These are phyloP conservation scores for Apeira syringaria DNA, from an alignment of 2,888 invertebrate species.

Conservation along the genomic window DNA sequence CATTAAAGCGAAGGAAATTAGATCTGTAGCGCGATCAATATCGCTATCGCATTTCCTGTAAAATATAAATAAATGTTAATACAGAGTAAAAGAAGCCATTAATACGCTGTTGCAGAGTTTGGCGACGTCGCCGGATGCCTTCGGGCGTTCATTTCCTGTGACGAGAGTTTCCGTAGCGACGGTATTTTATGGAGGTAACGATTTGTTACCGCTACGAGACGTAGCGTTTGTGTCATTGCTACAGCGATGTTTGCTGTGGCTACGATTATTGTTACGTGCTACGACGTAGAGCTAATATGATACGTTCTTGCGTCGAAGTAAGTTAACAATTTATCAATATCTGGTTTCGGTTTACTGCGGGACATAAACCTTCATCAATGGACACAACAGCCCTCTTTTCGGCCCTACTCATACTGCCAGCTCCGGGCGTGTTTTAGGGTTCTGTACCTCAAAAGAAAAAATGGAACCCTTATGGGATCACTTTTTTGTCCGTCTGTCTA, in stretches of 20 bases:
- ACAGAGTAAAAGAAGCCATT: slow-evolving; percentile 25
- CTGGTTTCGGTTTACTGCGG: no score
- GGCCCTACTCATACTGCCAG: no score
- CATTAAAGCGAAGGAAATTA: slow-evolving; percentile 23
- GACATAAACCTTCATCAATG: no score
- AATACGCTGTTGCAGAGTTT: slow-evolving; percentile 25
- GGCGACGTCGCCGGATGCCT: slow-evolving; percentile 31
- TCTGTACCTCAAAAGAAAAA: no score
- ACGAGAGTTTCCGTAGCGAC: slow-evolving; percentile 27
- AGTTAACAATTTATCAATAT: no score
- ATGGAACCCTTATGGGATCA: no score
- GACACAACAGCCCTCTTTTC: no score
- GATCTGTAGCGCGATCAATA: slow-evolving; percentile 22
- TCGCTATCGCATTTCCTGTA: slow-evolving; percentile 23
- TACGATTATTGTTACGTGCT: no score
- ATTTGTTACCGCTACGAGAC: slow-evolving; percentile 13
- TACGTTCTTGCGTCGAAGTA: no score
- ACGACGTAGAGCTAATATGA: no score
- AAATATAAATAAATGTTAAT: slow-evolving; percentile 26
- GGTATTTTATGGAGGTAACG: slow-evolving; percentile 15
- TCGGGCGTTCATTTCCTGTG: slow-evolving; percentile 39
- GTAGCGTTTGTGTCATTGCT: neutral
- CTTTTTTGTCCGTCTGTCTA: no score
- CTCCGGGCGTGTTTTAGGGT: no score
- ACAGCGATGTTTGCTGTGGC: neutral